Percentiles rank a stretch among this genome's conserved stretches.
phyloP scores from a whole-genome alignment of 2,113 vertebrate species.

The Daboia siamensis region DNA sequence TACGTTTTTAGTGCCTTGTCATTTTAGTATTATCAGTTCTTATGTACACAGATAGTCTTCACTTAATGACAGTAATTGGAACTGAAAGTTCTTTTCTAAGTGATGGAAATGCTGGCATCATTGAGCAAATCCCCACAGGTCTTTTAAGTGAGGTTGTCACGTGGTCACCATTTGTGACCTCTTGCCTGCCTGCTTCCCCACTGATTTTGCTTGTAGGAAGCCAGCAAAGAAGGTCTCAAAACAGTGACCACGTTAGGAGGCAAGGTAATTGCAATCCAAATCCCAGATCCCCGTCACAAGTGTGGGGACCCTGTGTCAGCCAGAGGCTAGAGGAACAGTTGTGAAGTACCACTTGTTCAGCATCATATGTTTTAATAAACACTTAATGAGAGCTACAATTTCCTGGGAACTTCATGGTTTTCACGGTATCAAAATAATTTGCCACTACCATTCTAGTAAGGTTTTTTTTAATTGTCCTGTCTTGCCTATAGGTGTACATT shows the following conservation, averaged over 20 bases:
- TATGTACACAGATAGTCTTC: neutral
- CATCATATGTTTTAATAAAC: neutral
- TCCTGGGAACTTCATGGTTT: neutral
- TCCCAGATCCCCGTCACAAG: too few species aligned
- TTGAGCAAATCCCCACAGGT: too few species aligned
- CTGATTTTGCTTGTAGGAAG: too few species aligned
- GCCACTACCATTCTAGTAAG: neutral
- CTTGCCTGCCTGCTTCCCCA: too few species aligned
- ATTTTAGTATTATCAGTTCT: neutral
- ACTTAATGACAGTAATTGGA: neutral
- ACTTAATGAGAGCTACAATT: neutral
- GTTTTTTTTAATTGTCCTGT: neutral
- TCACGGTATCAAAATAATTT: neutral
- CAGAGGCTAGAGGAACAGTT: too few species aligned
- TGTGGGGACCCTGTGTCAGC: too few species aligned
- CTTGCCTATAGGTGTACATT: neutral
- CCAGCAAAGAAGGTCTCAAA: too few species aligned
- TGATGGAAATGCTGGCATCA: neutral
- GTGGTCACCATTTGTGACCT: too few species aligned
- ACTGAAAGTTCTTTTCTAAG: neutral
- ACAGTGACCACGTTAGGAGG: too few species aligned
- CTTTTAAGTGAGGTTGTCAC: too few species aligned
- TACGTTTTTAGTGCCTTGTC: neutral
- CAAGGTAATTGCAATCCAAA: too few species aligned
- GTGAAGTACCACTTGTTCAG: too few species aligned